Percentiles rank a stretch among this genome's conserved stretches.
These are phyloP conservation scores for Tolypeutes matacus DNA, from an alignment of 2,797 vertebrate species.

Conservation along the genomic window DNA sequence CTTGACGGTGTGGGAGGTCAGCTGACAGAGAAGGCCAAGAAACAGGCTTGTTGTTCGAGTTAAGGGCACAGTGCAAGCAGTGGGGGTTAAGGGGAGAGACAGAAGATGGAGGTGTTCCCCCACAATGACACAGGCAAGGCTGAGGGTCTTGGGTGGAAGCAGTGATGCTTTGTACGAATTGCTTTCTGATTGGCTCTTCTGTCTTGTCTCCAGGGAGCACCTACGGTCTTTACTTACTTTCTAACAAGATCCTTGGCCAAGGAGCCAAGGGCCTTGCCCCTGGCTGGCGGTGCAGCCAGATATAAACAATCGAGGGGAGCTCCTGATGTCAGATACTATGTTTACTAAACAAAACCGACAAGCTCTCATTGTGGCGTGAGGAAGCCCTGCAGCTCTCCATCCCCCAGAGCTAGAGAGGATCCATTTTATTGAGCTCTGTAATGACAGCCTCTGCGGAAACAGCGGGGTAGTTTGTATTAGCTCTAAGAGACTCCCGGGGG, in stretches of 20 bases:
- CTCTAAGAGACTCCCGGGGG: conserved; percentile 87
- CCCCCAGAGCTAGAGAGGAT: conserved; percentile 86
- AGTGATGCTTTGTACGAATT: conserved; percentile 14
- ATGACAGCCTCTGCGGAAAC: conserved; percentile 86
- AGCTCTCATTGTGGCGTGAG: conserved; percentile 84
- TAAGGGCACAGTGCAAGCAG: neutral
- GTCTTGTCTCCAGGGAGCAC: conserved; percentile 49
- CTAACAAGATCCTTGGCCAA: conserved; percentile 73
- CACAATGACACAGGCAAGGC: neutral
- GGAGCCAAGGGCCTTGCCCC: conserved; percentile 75
- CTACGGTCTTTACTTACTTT: conserved; percentile 75
- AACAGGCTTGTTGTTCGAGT: neutral
- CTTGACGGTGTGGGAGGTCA: neutral
- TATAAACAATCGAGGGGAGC: conserved; percentile 79
- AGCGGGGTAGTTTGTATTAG: conserved; percentile 88
- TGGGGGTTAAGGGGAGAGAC: neutral
- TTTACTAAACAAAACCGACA: conserved; percentile 90
- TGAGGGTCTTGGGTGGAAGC: neutral
- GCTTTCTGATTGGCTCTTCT: neutral
- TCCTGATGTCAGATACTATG: conserved; percentile 85
- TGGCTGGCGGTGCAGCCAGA: conserved; percentile 73
- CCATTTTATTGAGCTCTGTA: conserved; percentile 89
- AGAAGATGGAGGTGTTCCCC: neutral
- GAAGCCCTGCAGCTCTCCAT: conserved; percentile 82
- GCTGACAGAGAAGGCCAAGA: neutral